Evolutionary conservation across 2,797 vertebrate genomes (phyloP), one percentile per base, ranked within the genome.

Genomic region (Buceros bicornis): DNA sequence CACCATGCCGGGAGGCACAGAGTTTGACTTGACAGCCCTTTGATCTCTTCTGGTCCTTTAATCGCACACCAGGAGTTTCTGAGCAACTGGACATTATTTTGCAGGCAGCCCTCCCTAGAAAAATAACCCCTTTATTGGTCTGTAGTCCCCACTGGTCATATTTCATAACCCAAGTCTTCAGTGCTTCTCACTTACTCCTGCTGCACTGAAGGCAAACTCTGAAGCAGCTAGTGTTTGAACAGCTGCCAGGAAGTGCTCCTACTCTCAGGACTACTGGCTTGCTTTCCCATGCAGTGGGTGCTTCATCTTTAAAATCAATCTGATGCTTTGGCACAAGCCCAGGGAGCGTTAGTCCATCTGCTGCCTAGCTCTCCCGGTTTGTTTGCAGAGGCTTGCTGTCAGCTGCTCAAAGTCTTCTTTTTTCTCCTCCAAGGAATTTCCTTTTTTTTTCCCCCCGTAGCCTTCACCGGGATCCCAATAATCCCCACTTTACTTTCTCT

Each of bases 251-350:
- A 93, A 93, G 77, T 2, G 65, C 89, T 97, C 94, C 91, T 90
- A 80, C 90, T 97, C 8, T 0, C 81, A 82, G 92, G 72, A 92
- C 84, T 87, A 80, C 91, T 69, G 87, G 81, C 92, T 96, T 95
- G 61, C 93, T 96, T 97, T 97, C 95, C 93, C 92, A 96, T 87
- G 96, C 93, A 90, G 86, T 91, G 95, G 93, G 91, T 94, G 92
- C 91, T 93, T 95, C 91, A 69, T 94, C 95, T 96, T 95, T 94
- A 95, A 96, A 96, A 95, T 94, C 88, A 93, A 86, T 95, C 95
- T 93, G 96, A 95, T 93, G 85, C 87, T 69, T 71, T 97, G 96
- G 94, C 96, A 95, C 74, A 45, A 86, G 53, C 76, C 95, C 96
- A 97, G 91, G 24, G 47, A 92, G 86, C 58, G 73, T 93, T 91